phyloP scores from a whole-genome alignment of 1,140 invertebrate genomes.

The Pectinophora gossypiella region DNA sequence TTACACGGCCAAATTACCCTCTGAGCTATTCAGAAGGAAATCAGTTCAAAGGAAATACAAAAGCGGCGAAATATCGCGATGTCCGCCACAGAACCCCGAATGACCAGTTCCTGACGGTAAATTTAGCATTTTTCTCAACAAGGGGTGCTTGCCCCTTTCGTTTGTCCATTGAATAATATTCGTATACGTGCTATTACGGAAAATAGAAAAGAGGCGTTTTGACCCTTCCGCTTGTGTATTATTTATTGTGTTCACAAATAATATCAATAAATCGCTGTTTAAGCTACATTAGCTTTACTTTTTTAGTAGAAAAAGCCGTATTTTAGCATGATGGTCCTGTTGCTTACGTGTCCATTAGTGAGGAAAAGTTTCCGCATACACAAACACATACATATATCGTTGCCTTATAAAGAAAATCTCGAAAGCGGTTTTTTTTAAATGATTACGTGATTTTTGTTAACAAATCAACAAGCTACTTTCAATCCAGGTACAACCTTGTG shows the following conservation, averaged over 20 bases:
- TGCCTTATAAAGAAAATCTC: too few species aligned
- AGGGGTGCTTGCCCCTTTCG: conserved; percentile 41
- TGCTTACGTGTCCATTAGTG: too few species aligned
- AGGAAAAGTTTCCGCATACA: too few species aligned
- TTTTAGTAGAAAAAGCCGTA: conserved; percentile 6
- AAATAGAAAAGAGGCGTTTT: conserved; percentile 44
- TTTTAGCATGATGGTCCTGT: not conserved
- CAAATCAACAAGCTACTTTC: too few species aligned
- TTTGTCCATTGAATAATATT: conserved; percentile 44
- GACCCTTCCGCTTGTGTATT: conserved; percentile 47
- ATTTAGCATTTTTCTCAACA: conserved; percentile 55
- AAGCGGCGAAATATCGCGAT: conserved; percentile 50
- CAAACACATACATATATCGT: too few species aligned
- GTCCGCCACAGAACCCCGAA: conserved; percentile 48
- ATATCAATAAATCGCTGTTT: conserved; percentile 56
- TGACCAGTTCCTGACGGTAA: conserved; percentile 47
- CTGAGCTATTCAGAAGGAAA: conserved; percentile 44
- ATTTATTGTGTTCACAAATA: conserved; percentile 47
- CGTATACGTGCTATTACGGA: conserved; percentile 31
- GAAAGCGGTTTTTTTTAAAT: too few species aligned
- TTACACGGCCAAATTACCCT: conserved; percentile 19
- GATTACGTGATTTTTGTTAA: too few species aligned
- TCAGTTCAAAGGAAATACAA: conserved; percentile 52
- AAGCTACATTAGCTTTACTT: conserved; percentile 44
- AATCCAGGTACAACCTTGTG: too few species aligned